These are phyloP conservation scores for Harpalus rufipes DNA, from an alignment of 2,888 invertebrate species.

Conservation along the genomic window DNA sequence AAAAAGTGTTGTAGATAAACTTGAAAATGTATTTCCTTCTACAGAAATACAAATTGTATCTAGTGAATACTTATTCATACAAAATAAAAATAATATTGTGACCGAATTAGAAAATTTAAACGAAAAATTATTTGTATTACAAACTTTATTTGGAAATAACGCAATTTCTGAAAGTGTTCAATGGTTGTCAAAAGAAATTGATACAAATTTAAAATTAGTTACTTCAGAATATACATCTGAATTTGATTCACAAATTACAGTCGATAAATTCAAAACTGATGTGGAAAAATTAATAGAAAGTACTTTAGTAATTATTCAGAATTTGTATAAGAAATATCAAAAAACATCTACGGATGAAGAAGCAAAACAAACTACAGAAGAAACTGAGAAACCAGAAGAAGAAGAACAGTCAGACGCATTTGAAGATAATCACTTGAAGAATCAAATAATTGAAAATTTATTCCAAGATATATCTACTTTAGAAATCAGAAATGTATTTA, in stretches of 20 bases:
- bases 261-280: constrained; percentile 56
- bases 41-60: constrained; percentile 71
- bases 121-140: constrained; percentile 68
- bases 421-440: constrained; percentile 84
- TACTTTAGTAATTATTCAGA: constrained; percentile 81
- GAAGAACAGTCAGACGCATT: constrained; percentile 78
- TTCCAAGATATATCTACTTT: constrained; percentile 81
- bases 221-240: constrained; percentile 50
- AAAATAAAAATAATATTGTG: constrained; percentile 72
- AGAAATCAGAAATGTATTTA: constrained; percentile 77
- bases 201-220: constrained; percentile 27
- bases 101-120: constrained; percentile 68
- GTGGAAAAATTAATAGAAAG: constrained; percentile 69
- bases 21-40: constrained; percentile 70
- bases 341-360: constrained; percentile 76
- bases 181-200: constrained; percentile 70
- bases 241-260: constrained; percentile 39
- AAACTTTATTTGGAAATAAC: constrained; percentile 70
- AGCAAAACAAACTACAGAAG: constrained; percentile 74
- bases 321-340: constrained; percentile 80
- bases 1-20: constrained; percentile 70
- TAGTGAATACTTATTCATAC: constrained; percentile 72
- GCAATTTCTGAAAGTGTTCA: constrained; percentile 70
- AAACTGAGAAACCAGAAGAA: constrained; percentile 72
- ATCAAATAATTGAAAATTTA: constrained; percentile 82